Conservation (phyloP, 2,113 vertebrate genomes). For the Aptenodytes patagonicus region DNA sequence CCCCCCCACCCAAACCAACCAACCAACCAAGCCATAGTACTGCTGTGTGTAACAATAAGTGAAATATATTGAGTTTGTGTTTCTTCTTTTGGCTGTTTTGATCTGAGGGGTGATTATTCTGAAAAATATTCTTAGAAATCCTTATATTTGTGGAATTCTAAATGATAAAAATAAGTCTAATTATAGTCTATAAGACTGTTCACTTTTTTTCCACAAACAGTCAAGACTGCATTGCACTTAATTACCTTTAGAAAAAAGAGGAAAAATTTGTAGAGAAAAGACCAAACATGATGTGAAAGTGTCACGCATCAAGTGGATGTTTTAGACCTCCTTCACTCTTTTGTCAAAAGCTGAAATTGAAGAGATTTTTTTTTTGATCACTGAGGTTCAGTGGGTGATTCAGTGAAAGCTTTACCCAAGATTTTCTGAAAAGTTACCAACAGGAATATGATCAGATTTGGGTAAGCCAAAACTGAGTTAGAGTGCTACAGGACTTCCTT, state of each 20-base stretch:
- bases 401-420: not conserved
- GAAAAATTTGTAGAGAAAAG: not conserved
- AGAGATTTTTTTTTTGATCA: not conserved
- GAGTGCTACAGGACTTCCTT: not conserved
- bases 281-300: not conserved
- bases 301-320: not conserved
- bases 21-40: not conserved
- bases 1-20: not conserved
- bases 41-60: not conserved
- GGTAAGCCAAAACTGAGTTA: not conserved
- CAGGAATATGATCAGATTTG: not conserved
- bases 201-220: not conserved
- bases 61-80: not conserved
- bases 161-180: not conserved
- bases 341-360: slow-evolving; percentile 10
- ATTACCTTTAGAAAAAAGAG: slow-evolving; percentile 25
- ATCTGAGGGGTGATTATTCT: not conserved
- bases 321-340: slow-evolving; percentile 23
- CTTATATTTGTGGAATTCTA: not conserved
- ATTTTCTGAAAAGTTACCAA: not conserved
- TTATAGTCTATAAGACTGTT: not conserved
- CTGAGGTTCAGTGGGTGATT: not conserved
- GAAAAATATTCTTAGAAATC: not conserved
- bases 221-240: not conserved
- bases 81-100: not conserved